Evolutionary conservation across 1,140 invertebrate genomes (phyloP), one percentile per base, ranked within the genome.

Genomic region (Drosophila jambulina): DNA sequence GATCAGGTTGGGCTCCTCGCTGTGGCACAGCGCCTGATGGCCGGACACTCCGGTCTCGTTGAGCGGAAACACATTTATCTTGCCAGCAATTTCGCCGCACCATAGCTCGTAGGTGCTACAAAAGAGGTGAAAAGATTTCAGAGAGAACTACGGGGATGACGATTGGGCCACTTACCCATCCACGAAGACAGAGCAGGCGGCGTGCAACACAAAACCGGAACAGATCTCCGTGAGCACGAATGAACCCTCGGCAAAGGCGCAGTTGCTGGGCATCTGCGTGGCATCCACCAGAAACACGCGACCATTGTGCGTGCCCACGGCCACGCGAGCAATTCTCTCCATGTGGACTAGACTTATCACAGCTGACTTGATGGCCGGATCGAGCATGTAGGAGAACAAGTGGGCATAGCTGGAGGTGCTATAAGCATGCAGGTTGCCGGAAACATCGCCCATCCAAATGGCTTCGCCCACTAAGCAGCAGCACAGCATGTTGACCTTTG

Each of bases 381-480:
- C 94, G 12, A 95, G 78, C 62, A 93, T 91, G 68, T 95, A 95
- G 13, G 94, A 93, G 85, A 95, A 96, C 53, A 95, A 86, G 84
- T 94, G 94, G 34, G 86, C 92, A 67, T 94, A 95, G 84, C 93
- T 94, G 10, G 93, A 81, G 27, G 93, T 93, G 68, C 94, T 95
- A 78, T 97, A 98, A 1, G 97, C 96, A 81, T 97, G 96, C 53
- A 98, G 95, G 61, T 96, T 95, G 17, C 97, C 97, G 0, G 94
- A 93, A 60, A 95, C 96, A 92, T 98, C 97, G 0, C 97, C 97
- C 61, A 98, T 95, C 98, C 98, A 99, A 53, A 98, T 95, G 38
- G 69, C 95, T 94, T 23, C 82, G 25, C 78, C 91, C 51, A 97
- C 95, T 4, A 95, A 94, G 83, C 96, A 96, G 61, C 92, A 92